These are phyloP conservation scores for Cotesia chilonis DNA, from an alignment of 1,140 invertebrate species.

Conservation along the genomic window DNA sequence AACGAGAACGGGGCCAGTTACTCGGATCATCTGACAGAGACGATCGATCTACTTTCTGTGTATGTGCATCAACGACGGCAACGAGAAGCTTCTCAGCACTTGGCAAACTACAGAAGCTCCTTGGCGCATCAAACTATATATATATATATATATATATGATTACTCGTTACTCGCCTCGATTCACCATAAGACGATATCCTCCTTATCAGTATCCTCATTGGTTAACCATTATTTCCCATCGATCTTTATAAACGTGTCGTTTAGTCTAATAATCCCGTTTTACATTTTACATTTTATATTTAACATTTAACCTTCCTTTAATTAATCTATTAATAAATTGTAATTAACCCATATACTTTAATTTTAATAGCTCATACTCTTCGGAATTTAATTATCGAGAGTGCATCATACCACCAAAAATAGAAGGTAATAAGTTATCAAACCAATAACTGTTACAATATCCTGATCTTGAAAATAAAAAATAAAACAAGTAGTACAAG, in stretches of 20 bases:
- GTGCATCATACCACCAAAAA: too few relatives aligned
- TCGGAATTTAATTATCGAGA: too few relatives aligned
- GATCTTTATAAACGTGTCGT: slow-evolving; percentile 22
- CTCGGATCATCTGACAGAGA: slow-evolving; percentile 45
- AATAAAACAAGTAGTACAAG: too few relatives aligned
- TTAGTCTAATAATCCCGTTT: not conserved
- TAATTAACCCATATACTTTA: too few relatives aligned
- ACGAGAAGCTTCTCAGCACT: slow-evolving; percentile 37
- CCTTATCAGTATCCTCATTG: not conserved
- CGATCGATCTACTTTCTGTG: slow-evolving; percentile 34
- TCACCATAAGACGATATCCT: slow-evolving; percentile 31
- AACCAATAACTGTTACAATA: too few relatives aligned
- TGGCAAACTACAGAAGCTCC: slow-evolving; percentile 24
- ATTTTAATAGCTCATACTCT: too few relatives aligned
- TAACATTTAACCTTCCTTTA: not conserved
- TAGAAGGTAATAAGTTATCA: too few relatives aligned
- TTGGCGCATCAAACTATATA: slow-evolving; percentile 37
- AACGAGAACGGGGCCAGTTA: slow-evolving; percentile 42
- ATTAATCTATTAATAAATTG: not conserved
- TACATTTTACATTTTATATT: not conserved
- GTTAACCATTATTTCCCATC: slow-evolving; percentile 18
- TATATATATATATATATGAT: not conserved
- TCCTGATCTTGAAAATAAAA: too few relatives aligned
- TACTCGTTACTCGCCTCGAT: slow-evolving; percentile 41
- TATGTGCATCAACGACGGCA: not conserved